Evolutionary conservation across 2,113 vertebrate genomes (phyloP).

Genomic region (Hemichromis elongatus): DNA sequence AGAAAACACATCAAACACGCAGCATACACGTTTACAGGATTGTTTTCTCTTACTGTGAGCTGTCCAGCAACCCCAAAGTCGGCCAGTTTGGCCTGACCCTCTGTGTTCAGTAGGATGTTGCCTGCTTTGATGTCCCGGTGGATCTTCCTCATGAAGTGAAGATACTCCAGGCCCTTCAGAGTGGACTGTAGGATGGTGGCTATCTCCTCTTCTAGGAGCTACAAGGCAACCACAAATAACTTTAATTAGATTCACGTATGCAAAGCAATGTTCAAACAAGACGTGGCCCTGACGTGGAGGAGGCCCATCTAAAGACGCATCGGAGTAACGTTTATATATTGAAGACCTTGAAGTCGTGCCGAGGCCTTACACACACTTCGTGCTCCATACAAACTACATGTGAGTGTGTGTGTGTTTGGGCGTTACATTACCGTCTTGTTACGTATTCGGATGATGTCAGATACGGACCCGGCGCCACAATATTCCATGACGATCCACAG

Average conservation of each 20-base stretch:
- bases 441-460: constrained; percentile 90
- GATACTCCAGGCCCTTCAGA: constrained; percentile 89
- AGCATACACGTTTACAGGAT: too few relatives aligned
- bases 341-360: not conserved
- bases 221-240: not conserved
- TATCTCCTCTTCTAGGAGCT: constrained; percentile 93
- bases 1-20: not conserved
- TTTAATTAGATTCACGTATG: not conserved
- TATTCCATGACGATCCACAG: constrained; percentile 98
- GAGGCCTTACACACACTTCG: not conserved
- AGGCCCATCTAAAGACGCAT: not conserved
- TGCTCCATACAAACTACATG: not conserved
- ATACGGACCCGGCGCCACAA: constrained; percentile 91
- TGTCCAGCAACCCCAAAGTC: constrained; percentile 96
- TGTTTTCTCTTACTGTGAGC: constrained; percentile 78
- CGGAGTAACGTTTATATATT: not conserved
- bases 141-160: constrained; percentile 99
- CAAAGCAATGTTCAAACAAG: not conserved
- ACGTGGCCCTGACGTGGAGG: not conserved
- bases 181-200: constrained; percentile 87
- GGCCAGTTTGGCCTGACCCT: constrained; percentile 92
- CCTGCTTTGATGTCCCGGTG: constrained; percentile 96
- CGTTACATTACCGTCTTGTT: constrained; percentile 84
- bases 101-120: constrained; percentile 90
- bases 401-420: not conserved